Conservation (phyloP, 2,797 vertebrate genomes). For the Lepus townsendii region DNA sequence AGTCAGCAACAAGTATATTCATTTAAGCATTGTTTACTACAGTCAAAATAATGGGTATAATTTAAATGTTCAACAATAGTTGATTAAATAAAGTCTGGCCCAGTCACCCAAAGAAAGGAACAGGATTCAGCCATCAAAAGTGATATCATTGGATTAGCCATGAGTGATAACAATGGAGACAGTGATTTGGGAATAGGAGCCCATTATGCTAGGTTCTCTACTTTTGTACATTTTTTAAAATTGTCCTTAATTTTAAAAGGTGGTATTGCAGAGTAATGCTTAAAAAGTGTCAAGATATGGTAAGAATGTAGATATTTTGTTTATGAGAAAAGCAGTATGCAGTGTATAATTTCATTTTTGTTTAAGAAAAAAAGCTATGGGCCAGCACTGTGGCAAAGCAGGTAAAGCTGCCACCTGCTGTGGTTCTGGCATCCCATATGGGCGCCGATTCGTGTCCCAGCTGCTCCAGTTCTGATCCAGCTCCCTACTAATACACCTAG, state of each 20-base stretch:
- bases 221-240: background rate
- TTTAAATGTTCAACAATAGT: conserved; percentile 28
- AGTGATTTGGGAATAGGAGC: background rate
- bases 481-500: too few relatives aligned
- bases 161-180: background rate
- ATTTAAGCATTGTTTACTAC: background rate
- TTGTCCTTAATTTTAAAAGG: background rate
- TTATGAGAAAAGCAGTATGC: background rate
- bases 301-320: background rate
- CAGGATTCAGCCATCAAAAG: background rate
- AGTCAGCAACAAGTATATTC: conserved; percentile 21
- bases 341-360: conserved; percentile 44
- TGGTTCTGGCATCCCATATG: too few relatives aligned
- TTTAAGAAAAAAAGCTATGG: background rate
- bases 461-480: too few relatives aligned
- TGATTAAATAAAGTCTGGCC: background rate
- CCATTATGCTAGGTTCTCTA: background rate
- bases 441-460: too few relatives aligned
- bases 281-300: conserved; percentile 38
- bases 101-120: conserved; percentile 36
- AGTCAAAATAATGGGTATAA: background rate
- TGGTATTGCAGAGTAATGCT: background rate
- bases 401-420: too few relatives aligned
- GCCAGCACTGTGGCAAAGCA: too few relatives aligned
- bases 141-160: background rate